Conservation (phyloP, 1,140 invertebrate genomes). For the Thaumatotibia leucotreta region DNA sequence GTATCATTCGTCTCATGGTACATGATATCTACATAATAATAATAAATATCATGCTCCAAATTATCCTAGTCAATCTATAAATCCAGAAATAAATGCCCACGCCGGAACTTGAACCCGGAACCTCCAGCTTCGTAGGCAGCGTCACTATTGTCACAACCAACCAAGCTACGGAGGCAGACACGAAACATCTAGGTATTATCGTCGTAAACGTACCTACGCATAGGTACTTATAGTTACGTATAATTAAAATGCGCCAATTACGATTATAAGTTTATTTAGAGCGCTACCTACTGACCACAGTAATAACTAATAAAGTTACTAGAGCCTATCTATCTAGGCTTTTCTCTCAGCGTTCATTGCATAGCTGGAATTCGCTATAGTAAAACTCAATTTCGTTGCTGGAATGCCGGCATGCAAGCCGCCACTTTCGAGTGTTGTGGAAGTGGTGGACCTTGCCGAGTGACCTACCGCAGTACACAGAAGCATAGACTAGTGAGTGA, state of each 20-base stretch:
- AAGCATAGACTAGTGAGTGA: not conserved
- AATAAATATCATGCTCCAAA: too few relatives aligned
- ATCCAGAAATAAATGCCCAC: too few relatives aligned
- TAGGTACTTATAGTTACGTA: not conserved
- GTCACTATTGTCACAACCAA: too few relatives aligned
- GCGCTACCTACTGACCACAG: too few relatives aligned
- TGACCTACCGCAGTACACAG: constrained; percentile 5
- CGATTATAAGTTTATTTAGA: not conserved
- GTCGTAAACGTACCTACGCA: too few relatives aligned
- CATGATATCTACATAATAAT: too few relatives aligned
- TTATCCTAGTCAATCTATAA: too few relatives aligned
- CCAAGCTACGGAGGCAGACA: too few relatives aligned
- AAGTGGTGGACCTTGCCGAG: constrained; percentile 48
- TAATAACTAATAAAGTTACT: not conserved
- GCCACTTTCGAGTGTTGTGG: constrained; percentile 48
- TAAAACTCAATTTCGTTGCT: constrained; percentile 20
- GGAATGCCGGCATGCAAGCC: constrained; percentile 24
- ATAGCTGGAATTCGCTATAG: not conserved
- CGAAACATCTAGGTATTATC: too few relatives aligned
- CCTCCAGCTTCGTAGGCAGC: too few relatives aligned
- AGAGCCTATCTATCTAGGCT: not conserved
- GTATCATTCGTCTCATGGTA: too few relatives aligned
- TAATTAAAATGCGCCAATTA: not conserved
- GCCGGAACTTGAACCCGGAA: too few relatives aligned
- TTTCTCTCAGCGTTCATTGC: not conserved